Percentiles rank a stretch among this genome's conserved stretches.
Evolutionary conservation across 2,797 vertebrate species (phyloP).

Genomic region (Champsocephalus gunnari): DNA sequence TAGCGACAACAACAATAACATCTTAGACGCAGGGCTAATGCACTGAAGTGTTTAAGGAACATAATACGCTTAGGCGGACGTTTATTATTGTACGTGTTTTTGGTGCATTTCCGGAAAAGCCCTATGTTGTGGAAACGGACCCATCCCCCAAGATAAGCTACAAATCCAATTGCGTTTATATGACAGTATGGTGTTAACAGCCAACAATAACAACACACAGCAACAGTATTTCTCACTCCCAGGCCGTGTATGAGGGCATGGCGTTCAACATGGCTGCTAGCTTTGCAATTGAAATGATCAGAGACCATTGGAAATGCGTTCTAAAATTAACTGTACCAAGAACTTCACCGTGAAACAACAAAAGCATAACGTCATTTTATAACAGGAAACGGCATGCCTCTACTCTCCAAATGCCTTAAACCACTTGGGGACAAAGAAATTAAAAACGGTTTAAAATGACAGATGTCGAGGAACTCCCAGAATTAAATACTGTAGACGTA

Average conservation of each 20-base stretch:
- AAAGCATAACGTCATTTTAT: not conserved
- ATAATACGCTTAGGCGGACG: not conserved
- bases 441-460: not conserved
- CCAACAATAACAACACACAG: constrained; percentile 66
- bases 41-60: not conserved
- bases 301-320: not conserved
- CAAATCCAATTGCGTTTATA: constrained; percentile 60
- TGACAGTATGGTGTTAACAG: constrained; percentile 51
- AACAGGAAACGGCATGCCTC: not conserved
- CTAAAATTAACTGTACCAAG: constrained; percentile 14
- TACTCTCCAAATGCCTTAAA: not conserved
- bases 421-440: not conserved
- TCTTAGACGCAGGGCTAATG: constrained; percentile 5
- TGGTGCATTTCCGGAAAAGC: constrained; percentile 56
- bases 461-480: not conserved
- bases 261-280: constrained; percentile 1
- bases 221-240: constrained; percentile 9
- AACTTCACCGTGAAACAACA: constrained; percentile 2
- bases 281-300: not conserved
- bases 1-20: constrained; percentile 69
- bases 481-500: not conserved
- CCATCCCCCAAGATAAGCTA: constrained; percentile 74
- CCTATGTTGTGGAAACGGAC: constrained; percentile 51
- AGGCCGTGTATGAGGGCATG: not conserved
- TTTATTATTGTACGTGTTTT: constrained; percentile 12